A percentile compares a stretch with the other conserved stretches of the same genome.
These are phyloP conservation scores for Drosophila fulvimacula DNA, from an alignment of 2,888 invertebrate genomes.

Conservation along the genomic window DNA sequence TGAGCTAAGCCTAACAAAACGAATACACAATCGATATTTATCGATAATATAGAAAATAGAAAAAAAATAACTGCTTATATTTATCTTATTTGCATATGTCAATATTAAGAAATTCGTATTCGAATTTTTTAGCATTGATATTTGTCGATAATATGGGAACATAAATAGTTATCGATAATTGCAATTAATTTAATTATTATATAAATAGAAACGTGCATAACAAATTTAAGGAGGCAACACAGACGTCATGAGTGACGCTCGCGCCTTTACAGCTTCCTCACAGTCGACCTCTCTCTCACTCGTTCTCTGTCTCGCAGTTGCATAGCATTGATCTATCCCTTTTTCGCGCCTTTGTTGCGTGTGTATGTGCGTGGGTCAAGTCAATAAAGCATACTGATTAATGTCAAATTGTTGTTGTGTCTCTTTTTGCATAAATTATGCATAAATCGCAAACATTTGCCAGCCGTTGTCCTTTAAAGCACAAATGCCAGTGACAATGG, in stretches of 20 bases:
- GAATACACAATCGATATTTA: background rate
- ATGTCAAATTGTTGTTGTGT: constrained; percentile 68
- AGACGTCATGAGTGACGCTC: constrained; percentile 41
- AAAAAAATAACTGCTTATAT: too few species aligned
- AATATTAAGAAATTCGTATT: too few species aligned
- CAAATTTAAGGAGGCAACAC: too few species aligned
- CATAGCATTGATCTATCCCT: constrained; percentile 9
- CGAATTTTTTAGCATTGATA: too few species aligned
- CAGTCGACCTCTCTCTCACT: background rate
- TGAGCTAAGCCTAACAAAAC: too few species aligned
- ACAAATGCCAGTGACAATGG: constrained; percentile 20
- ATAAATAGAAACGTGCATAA: fast-evolving
- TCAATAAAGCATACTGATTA: constrained; percentile 75
- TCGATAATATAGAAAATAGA: background rate
- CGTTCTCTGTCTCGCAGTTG: constrained; percentile 4
- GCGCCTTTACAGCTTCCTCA: constrained; percentile 1
- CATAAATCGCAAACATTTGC: constrained; percentile 61
- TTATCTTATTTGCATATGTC: too few species aligned
- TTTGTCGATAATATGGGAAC: too few species aligned
- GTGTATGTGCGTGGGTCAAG: constrained; percentile 38
- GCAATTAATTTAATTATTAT: background rate
- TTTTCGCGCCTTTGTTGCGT: constrained; percentile 6
- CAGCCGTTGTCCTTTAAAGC: constrained; percentile 42
- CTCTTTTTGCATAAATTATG: constrained; percentile 71
- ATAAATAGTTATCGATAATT: background rate